Percentiles rank a stretch among this genome's conserved stretches.
phyloP scores from a whole-genome alignment of 2,113 vertebrate genomes.

The Zeus faber region DNA sequence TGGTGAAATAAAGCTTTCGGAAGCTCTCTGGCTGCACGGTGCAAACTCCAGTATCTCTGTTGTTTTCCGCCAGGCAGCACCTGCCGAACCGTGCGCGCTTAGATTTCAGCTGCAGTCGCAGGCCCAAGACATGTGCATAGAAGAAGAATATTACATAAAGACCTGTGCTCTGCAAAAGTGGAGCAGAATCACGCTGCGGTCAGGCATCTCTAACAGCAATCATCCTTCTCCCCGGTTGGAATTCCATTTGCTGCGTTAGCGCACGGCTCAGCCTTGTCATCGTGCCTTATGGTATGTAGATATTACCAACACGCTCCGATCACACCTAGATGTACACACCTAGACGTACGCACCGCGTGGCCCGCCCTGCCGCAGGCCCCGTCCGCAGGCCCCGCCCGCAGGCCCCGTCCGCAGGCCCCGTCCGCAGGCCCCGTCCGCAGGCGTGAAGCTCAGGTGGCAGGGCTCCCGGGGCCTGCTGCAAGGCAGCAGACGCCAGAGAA shows the following conservation, averaged over 20 bases:
- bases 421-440: not conserved
- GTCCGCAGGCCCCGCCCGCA: conserved; percentile 1
- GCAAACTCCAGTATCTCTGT: not conserved
- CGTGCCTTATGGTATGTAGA: conserved; percentile 14
- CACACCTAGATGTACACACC: conserved; percentile 28
- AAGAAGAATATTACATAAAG: conserved; percentile 28
- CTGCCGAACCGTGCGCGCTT: not conserved
- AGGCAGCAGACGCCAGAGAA: conserved; percentile 53
- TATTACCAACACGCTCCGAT: conserved; percentile 20
- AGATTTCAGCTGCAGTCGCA: not conserved
- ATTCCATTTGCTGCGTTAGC: conserved; percentile 19
- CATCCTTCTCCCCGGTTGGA: conserved; percentile 21
- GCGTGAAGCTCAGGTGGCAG: conserved; percentile 25
- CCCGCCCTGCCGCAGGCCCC: conserved; percentile 22
- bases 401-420: not conserved
- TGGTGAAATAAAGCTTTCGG: too few relatives aligned
- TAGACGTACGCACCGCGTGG: too few relatives aligned
- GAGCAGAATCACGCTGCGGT: not conserved
- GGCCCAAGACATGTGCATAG: too few relatives aligned
- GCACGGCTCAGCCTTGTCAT: conserved; percentile 14
- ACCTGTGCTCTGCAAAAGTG: conserved; percentile 12
- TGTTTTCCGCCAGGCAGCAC: not conserved
- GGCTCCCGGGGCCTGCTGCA: conserved; percentile 34
- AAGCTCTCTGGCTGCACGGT: too few relatives aligned
- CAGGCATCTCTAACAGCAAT: not conserved